Conservation (phyloP, 2,797 vertebrate species). For the Ambastaia sidthimunki region DNA sequence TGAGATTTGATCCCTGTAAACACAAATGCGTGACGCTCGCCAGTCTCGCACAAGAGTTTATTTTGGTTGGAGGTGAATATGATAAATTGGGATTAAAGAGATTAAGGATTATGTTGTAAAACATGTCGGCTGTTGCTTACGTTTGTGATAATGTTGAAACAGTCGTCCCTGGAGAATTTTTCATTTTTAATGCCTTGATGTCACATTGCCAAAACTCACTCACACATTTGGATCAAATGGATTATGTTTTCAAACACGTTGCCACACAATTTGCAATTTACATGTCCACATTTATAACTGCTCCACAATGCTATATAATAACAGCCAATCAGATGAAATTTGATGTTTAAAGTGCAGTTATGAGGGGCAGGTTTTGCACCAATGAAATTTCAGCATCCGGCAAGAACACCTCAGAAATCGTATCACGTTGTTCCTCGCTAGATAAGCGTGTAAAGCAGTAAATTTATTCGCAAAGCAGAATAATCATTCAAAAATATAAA, state of each 20-base stretch:
- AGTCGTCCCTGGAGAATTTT: not conserved
- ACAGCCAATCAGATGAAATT: not conserved
- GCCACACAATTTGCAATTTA: not conserved
- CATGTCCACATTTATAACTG: no score
- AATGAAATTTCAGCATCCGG: not conserved
- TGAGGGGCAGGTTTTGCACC: not conserved
- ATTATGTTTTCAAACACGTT: not conserved
- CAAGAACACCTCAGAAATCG: not conserved
- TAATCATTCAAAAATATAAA: no score
- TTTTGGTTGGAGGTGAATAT: constrained; percentile 22
- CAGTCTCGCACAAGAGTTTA: constrained; percentile 4
- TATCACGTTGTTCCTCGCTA: no score
- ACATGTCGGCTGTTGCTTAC: not conserved
- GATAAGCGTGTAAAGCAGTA: no score
- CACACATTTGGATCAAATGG: not conserved
- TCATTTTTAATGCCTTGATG: not conserved
- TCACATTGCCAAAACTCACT: not conserved
- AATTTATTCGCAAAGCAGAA: no score
- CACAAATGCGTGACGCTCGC: not conserved
- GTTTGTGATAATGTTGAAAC: not conserved
- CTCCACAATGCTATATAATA: not conserved
- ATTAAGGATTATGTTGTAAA: constrained; percentile 17
- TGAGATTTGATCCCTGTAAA: constrained; percentile 2
- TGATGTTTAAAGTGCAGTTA: not conserved
- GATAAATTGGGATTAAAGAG: not conserved